Conservation (phyloP, 1,140 invertebrate species). For the Aculops lycopersici region DNA sequence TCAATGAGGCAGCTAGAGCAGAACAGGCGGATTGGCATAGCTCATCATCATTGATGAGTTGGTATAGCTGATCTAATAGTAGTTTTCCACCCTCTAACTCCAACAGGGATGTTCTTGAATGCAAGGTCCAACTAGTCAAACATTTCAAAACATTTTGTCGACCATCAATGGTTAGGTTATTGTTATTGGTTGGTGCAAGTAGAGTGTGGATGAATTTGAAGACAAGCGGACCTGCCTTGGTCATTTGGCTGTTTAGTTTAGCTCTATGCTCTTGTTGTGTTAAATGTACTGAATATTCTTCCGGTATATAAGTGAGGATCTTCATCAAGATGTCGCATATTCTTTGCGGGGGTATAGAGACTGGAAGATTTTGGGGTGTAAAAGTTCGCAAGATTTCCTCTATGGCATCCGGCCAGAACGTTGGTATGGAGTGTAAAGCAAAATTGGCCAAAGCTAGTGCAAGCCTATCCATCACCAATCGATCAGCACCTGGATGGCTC, state of each 20-base stretch:
- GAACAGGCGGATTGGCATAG: conserved; percentile 27
- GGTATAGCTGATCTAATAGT: conserved; percentile 17
- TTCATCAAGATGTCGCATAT: conserved; percentile 30
- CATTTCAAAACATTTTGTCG: conserved; percentile 25
- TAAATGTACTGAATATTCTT: conserved; percentile 27
- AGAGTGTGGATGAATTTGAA: conserved; percentile 9
- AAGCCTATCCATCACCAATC: conserved; percentile 44
- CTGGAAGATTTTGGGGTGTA: conserved; percentile 21
- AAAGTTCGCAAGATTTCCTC: conserved; percentile 28
- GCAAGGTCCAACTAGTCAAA: conserved; percentile 15
- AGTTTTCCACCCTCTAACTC: conserved; percentile 7
- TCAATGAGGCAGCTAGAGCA: conserved; percentile 22
- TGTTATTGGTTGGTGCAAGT: no score
- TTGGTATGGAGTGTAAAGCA: conserved; percentile 27
- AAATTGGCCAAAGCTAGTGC: conserved; percentile 39
- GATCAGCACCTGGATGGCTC: conserved; percentile 26
- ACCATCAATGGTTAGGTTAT: conserved; percentile 17
- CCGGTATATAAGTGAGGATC: conserved; percentile 35
- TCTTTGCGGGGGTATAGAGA: conserved; percentile 15
- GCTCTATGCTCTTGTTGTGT: conserved; percentile 16
- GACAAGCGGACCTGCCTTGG: conserved; percentile 13
- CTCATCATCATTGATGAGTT: conserved; percentile 14
- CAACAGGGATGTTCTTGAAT: conserved; percentile 10
- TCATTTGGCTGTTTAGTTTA: conserved; percentile 18
- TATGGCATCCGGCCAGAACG: conserved; percentile 28